Percentiles rank a stretch among this genome's conserved stretches.
Conservation (phyloP, 2,888 invertebrate species). For the Miltochrista miniata region DNA sequence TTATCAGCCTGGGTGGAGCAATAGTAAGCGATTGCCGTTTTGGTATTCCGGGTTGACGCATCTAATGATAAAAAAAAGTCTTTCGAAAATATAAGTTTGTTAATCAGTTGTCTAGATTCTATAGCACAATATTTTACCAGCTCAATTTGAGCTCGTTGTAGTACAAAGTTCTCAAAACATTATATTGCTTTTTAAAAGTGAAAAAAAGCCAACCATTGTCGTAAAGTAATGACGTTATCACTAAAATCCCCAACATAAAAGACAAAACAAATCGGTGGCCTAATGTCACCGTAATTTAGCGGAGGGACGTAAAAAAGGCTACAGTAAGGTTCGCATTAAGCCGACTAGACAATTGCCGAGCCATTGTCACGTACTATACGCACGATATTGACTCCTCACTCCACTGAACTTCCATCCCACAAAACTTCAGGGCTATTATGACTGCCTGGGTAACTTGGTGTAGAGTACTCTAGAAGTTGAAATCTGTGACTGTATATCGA, state of each 20-base stretch:
- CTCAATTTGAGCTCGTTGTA: too few species aligned
- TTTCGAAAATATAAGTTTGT: too few species aligned
- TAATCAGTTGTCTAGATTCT: too few species aligned
- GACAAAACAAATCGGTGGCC: conserved; percentile 31
- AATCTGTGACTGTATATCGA: too few species aligned
- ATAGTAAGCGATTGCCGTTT: too few species aligned
- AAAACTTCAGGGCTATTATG: conserved; percentile 11
- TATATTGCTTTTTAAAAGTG: background rate
- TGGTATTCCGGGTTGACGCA: too few species aligned
- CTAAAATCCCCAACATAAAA: conserved; percentile 6
- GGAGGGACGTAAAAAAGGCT: conserved; percentile 28
- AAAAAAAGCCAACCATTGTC: background rate
- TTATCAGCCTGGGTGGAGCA: too few species aligned
- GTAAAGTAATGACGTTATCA: conserved; percentile 1
- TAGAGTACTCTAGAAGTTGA: too few species aligned
- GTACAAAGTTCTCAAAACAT: too few species aligned
- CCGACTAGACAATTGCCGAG: conserved; percentile 21
- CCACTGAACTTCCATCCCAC: background rate
- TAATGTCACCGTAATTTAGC: conserved; percentile 32
- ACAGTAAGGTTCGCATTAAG: conserved; percentile 28
- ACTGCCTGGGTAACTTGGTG: too few species aligned
- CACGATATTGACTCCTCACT: conserved; percentile 22
- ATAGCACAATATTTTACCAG: too few species aligned
- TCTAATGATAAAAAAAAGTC: too few species aligned
- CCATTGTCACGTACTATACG: conserved; percentile 39